These are phyloP conservation scores for Pelobates fuscus DNA, from an alignment of 2,113 vertebrate species.

Conservation along the genomic window DNA sequence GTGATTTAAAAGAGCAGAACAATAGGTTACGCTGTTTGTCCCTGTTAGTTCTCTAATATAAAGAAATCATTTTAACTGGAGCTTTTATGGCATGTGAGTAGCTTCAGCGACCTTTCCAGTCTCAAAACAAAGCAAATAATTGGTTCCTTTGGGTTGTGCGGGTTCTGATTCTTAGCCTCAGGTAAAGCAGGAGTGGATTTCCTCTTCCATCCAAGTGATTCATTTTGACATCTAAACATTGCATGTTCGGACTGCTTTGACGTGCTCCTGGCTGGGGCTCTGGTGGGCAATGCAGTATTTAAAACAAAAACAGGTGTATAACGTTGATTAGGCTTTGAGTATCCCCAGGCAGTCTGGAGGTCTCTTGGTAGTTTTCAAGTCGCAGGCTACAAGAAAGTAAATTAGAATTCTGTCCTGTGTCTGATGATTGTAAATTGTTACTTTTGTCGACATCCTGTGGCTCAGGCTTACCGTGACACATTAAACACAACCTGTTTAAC, in stretches of 20 bases:
- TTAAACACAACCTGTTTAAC: conserved; percentile 57
- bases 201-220: conserved; percentile 64
- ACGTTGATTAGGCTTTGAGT: conserved; percentile 55
- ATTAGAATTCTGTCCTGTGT: conserved; percentile 56
- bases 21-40: background rate
- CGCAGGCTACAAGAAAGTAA: conserved; percentile 58
- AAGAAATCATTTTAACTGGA: conserved; percentile 27
- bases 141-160: conserved; percentile 62
- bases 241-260: conserved; percentile 55
- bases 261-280: conserved; percentile 54
- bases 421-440: conserved; percentile 61
- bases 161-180: conserved; percentile 60
- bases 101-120: conserved; percentile 50
- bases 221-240: conserved; percentile 64
- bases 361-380: conserved; percentile 56
- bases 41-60: conserved; percentile 18
- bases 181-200: conserved; percentile 61
- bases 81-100: conserved; percentile 8
- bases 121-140: conserved; percentile 63
- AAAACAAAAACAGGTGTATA: conserved; percentile 70
- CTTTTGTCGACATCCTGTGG: conserved; percentile 40
- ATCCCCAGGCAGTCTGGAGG: conserved; percentile 56
- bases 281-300: conserved; percentile 59
- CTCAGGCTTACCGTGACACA: conserved; percentile 48
- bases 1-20: background rate